phyloP scores from a whole-genome alignment of 2,797 vertebrate genomes.

The Mustela erminea region DNA sequence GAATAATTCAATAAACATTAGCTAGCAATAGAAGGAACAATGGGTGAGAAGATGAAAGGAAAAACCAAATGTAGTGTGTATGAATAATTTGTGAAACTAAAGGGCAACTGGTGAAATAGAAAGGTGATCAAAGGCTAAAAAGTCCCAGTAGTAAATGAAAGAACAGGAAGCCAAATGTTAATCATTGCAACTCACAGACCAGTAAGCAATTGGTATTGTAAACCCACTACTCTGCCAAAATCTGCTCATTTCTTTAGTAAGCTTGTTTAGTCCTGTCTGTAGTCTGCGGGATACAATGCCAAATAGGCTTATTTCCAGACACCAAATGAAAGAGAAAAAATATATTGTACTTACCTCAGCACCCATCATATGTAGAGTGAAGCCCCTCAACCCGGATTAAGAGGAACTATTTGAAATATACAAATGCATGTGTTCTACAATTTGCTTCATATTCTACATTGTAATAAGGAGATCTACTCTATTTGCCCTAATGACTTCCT shows the following conservation, averaged over 20 bases:
- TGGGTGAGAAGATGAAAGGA: conserved; percentile 62
- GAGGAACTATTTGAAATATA: background rate
- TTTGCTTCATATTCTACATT: background rate
- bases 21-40: conserved; percentile 38
- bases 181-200: background rate
- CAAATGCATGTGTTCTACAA: background rate
- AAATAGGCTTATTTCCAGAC: conserved; percentile 34
- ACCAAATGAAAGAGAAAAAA: conserved; percentile 16
- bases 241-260: conserved; percentile 40
- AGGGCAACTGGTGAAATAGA: conserved; percentile 59
- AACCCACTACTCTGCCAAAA: conserved; percentile 43
- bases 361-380: background rate
- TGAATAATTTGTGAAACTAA: conserved; percentile 70
- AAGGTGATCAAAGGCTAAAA: conserved; percentile 72
- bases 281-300: background rate
- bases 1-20: conserved; percentile 69
- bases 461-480: background rate
- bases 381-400: background rate
- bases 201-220: background rate
- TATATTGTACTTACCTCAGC: background rate
- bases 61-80: conserved; percentile 55
- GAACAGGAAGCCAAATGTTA: conserved; percentile 44
- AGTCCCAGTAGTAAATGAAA: conserved; percentile 41
- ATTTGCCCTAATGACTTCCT: background rate
- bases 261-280: conserved; percentile 13